phyloP scores from a whole-genome alignment of 1,140 invertebrate species.

The Brachystomella parvula region DNA sequence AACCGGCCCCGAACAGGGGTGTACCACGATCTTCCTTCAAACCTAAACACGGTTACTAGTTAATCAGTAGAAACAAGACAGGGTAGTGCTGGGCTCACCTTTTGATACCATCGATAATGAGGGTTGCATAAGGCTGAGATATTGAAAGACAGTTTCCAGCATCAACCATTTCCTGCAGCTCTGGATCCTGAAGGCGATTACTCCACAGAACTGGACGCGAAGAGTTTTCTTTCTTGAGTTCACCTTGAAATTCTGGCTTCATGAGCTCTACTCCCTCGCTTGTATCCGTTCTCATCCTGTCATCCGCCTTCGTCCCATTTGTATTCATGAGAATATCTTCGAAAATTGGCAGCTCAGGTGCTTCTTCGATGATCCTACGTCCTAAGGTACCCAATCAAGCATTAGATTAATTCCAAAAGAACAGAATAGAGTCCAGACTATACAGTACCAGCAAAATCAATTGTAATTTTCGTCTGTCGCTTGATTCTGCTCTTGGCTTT shows the following conservation, averaged over 20 bases:
- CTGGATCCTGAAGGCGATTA: conserved; percentile 65
- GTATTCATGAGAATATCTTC: conserved; percentile 20
- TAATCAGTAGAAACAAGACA: no score
- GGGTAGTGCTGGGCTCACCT: no score
- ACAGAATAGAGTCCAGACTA: conserved; percentile 41
- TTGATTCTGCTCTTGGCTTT: conserved; percentile 57
- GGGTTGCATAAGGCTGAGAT: conserved; percentile 92
- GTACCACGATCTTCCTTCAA: conserved; percentile 92
- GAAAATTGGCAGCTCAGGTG: conserved; percentile 22
- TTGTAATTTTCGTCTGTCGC: conserved; percentile 56
- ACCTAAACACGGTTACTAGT: conserved; percentile 48
- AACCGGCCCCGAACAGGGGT: conserved; percentile 77
- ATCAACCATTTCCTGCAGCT: conserved; percentile 80
- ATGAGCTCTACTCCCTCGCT: background rate
- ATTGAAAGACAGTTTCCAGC: conserved; percentile 81
- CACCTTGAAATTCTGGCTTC: conserved; percentile 29
- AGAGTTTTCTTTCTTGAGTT: conserved; percentile 20
- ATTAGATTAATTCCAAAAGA: background rate
- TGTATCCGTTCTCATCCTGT: conserved; percentile 8
- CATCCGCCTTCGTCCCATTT: background rate
- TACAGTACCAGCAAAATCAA: conserved; percentile 71
- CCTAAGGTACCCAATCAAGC: conserved; percentile 36
- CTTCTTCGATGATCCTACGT: conserved; percentile 47
- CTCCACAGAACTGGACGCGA: conserved; percentile 24
- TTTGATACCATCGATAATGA: conserved; percentile 85